A percentile compares a stretch with the other conserved stretches of the same genome.
Conservation (phyloP, 2,113 vertebrate species). For the Amphiprion ocellaris region DNA sequence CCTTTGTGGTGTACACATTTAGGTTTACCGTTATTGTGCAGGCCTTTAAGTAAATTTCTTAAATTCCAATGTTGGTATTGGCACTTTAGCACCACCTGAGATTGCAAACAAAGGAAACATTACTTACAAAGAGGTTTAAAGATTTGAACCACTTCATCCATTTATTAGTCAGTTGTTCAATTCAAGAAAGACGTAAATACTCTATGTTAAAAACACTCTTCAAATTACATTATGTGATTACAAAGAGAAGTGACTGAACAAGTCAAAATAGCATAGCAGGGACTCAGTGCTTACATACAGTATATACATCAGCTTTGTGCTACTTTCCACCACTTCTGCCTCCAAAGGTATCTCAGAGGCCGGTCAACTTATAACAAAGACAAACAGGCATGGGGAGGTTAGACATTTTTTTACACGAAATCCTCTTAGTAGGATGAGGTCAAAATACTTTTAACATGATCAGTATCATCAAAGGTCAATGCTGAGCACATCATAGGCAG, state of each 20-base stretch:
- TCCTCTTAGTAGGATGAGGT: conserved; percentile 10
- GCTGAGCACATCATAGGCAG: not conserved
- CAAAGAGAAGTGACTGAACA: conserved; percentile 33
- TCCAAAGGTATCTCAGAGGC: conserved; percentile 16
- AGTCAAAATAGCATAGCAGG: conserved; percentile 35
- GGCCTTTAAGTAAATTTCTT: too few relatives aligned
- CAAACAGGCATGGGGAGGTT: conserved; percentile 18
- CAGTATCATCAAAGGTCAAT: not conserved
- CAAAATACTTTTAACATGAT: conserved; percentile 20
- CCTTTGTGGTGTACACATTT: too few relatives aligned
- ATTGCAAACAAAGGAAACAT: not conserved
- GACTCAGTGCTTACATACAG: conserved; percentile 64
- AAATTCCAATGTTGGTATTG: not conserved
- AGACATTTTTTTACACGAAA: conserved; percentile 12
- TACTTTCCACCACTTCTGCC: conserved; percentile 5
- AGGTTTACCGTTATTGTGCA: too few relatives aligned
- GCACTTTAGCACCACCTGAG: not conserved
- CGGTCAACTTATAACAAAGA: conserved; percentile 33
- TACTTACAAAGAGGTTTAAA: not conserved
- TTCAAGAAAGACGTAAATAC: conserved; percentile 50
- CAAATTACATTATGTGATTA: conserved; percentile 55
- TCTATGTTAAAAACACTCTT: conserved; percentile 63
- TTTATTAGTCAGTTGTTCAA: conserved; percentile 81
- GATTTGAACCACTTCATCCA: conserved; percentile 76
- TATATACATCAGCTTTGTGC: conserved; percentile 70